Conservation (phyloP, 2,797 vertebrate species). For the Nannoperca australis region DNA sequence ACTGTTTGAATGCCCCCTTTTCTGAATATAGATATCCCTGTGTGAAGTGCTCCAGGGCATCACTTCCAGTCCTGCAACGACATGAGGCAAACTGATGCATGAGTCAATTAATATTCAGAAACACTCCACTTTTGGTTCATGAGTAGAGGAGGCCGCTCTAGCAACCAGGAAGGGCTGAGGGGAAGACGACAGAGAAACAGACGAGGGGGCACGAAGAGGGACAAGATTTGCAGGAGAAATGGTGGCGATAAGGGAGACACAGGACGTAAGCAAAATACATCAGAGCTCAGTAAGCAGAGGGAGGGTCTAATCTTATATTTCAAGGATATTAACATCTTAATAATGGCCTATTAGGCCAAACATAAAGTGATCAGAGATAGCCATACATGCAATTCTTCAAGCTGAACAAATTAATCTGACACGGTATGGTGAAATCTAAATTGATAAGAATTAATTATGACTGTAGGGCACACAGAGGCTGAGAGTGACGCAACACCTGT, state of each 20-base stretch:
- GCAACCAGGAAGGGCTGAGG: slow-evolving; percentile 47
- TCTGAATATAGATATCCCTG: slow-evolving; percentile 69
- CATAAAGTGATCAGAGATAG: slow-evolving; percentile 44
- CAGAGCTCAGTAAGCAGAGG: background rate
- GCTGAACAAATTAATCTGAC: slow-evolving; percentile 54
- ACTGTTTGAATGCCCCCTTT: slow-evolving; percentile 44
- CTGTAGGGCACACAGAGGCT: slow-evolving; percentile 13
- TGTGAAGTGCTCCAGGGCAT: slow-evolving; percentile 70
- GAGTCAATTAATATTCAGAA: slow-evolving; percentile 79
- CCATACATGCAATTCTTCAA: slow-evolving; percentile 26
- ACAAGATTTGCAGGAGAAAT: slow-evolving; percentile 50
- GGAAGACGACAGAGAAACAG: slow-evolving; percentile 32
- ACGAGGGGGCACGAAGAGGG: slow-evolving; percentile 32
- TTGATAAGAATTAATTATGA: slow-evolving; percentile 50
- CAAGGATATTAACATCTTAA: slow-evolving; percentile 45
- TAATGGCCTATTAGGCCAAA: slow-evolving; percentile 49
- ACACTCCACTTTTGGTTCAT: slow-evolving; percentile 73
- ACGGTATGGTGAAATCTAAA: slow-evolving; percentile 45
- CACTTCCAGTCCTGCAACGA: slow-evolving; percentile 71
- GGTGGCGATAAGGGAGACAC: slow-evolving; percentile 38
- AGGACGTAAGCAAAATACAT: slow-evolving; percentile 52
- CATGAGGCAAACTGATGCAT: slow-evolving; percentile 77
- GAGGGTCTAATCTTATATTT: slow-evolving; percentile 42
- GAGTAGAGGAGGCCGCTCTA: slow-evolving; percentile 38
- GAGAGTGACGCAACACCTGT: slow-evolving; percentile 76